Percentiles rank a stretch among this genome's conserved stretches.
Conservation (phyloP, 2,888 invertebrate species). For the Pemphredon lugubris region DNA sequence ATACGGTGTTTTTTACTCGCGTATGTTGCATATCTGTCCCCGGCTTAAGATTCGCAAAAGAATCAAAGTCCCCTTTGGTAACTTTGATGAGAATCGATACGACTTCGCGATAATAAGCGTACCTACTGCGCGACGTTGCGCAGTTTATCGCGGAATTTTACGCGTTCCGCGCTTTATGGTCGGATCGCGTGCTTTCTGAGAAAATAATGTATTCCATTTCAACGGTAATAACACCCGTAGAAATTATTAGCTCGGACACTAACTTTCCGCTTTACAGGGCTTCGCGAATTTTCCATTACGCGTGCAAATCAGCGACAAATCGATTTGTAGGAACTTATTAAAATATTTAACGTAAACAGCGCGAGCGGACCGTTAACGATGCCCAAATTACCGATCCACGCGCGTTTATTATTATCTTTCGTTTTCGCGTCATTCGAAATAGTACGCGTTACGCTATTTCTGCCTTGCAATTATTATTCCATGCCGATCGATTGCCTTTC, state of each 20-base stretch:
- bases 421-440: background rate
- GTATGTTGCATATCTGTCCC: too few relatives aligned
- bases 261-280: background rate
- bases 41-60: too few relatives aligned
- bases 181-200: conserved; percentile 9
- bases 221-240: conserved; percentile 14
- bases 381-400: conserved; percentile 3
- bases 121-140: background rate
- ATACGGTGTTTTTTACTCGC: too few relatives aligned
- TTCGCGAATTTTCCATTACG: background rate
- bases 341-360: conserved; percentile 8
- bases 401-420: background rate
- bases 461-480: conserved; percentile 42
- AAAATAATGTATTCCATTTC: conserved; percentile 2
- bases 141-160: background rate
- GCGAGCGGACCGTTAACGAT: conserved; percentile 11
- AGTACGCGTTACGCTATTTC: conserved; percentile 16
- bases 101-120: too few relatives aligned
- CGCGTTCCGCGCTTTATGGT: background rate
- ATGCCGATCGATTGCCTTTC: conserved; percentile 41
- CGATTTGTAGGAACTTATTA: background rate
- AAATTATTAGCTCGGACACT: conserved; percentile 22
- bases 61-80: too few relatives aligned
- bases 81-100: background rate
- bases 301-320: too few relatives aligned